A percentile compares a stretch with the other conserved stretches of the same genome.
These are phyloP conservation scores for Chaenocephalus aceratus DNA, from an alignment of 2,113 vertebrate species.

Conservation along the genomic window DNA sequence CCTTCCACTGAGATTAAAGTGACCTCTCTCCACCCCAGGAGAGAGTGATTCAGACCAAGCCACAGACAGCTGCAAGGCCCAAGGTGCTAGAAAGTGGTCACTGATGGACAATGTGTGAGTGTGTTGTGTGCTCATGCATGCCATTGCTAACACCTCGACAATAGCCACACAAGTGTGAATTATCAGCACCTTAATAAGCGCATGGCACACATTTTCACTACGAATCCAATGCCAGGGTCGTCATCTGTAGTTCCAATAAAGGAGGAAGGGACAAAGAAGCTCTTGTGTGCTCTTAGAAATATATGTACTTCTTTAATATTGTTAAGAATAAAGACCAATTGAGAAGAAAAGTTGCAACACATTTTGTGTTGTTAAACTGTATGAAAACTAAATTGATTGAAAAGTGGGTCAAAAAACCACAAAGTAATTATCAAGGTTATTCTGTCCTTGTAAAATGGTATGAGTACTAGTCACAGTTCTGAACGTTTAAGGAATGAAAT, in stretches of 20 bases:
- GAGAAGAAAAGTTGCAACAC: no score
- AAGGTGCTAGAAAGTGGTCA: conserved; percentile 17
- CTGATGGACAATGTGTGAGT: conserved; percentile 26
- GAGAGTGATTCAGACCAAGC: conserved; percentile 50
- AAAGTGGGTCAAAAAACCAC: neutral
- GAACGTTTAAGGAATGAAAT: no score
- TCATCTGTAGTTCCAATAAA: neutral
- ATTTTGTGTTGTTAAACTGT: neutral
- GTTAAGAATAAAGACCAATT: neutral
- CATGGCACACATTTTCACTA: conserved; percentile 2
- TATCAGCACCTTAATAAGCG: conserved; percentile 10
- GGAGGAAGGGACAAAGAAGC: neutral
- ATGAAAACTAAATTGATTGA: neutral
- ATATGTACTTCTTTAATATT: neutral
- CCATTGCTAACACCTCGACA: conserved; percentile 11
- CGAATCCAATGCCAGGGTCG: neutral
- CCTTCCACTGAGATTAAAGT: conserved; percentile 60
- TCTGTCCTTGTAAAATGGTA: neutral
- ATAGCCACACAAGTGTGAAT: conserved; percentile 35
- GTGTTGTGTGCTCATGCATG: conserved; percentile 24
- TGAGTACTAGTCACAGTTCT: neutral
- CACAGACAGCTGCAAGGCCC: conserved; percentile 34
- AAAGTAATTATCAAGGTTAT: no score
- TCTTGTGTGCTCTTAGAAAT: neutral
- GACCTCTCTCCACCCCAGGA: conserved; percentile 49